These are phyloP conservation scores for Rhogogaster chlorosoma DNA, from an alignment of 2,888 invertebrate genomes.

Conservation along the genomic window DNA sequence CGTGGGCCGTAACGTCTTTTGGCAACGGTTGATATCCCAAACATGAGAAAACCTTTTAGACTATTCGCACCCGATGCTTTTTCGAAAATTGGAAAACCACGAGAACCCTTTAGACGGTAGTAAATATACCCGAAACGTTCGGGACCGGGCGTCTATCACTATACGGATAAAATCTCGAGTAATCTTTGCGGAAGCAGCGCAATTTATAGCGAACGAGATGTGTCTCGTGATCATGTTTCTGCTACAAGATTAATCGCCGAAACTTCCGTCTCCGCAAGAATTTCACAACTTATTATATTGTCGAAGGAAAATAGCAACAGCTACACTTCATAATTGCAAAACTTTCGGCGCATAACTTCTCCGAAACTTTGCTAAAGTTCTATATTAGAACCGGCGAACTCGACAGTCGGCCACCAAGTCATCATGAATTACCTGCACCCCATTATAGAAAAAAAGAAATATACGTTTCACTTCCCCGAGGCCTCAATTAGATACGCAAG, in stretches of 20 bases:
- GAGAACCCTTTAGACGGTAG: constrained; percentile 5
- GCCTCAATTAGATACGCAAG: neutral
- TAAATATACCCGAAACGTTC: constrained; percentile 25
- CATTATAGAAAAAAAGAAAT: too few relatives aligned
- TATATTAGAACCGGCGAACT: constrained; percentile 23
- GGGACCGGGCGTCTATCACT: constrained; percentile 8
- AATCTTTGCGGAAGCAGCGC: constrained; percentile 1
- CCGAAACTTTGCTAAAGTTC: constrained; percentile 8
- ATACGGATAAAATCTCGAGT: constrained; percentile 26
- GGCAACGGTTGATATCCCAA: constrained; percentile 15
- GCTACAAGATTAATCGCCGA: constrained; percentile 11
- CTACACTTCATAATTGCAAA: constrained; percentile 37
- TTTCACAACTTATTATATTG: constrained; percentile 30
- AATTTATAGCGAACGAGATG: constrained; percentile 24
- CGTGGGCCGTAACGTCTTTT: neutral
- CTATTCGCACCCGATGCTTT: constrained; percentile 39
- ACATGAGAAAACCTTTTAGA: constrained; percentile 18
- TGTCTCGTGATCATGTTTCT: constrained; percentile 32
- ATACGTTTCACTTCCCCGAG: neutral
- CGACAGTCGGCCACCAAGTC: neutral
- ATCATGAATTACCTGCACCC: constrained; percentile 10
- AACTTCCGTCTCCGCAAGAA: constrained; percentile 26
- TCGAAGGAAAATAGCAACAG: constrained; percentile 38
- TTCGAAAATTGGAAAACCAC: constrained; percentile 45
- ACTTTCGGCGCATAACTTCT: constrained; percentile 41